Conservation (phyloP, 2,888 invertebrate species). For the Octodonta nipae region DNA sequence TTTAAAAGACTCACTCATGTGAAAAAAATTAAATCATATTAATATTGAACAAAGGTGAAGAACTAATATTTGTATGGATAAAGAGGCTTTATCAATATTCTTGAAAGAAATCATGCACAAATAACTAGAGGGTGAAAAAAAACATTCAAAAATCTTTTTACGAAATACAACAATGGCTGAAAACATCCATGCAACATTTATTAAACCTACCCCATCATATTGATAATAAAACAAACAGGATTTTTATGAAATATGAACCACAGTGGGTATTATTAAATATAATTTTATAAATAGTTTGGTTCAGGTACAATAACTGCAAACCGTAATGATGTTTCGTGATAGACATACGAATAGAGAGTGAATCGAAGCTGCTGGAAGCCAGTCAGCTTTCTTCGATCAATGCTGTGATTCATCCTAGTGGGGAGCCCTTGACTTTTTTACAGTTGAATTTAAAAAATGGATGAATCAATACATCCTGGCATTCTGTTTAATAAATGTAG, state of each 20-base stretch:
- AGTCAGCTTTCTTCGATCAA: neutral
- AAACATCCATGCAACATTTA: neutral
- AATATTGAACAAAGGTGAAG: too few species aligned
- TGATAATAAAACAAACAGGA: neutral
- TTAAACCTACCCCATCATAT: constrained; percentile 1
- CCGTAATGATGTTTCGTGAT: neutral
- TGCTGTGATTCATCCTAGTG: too few species aligned
- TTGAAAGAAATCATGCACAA: neutral
- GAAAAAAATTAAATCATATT: neutral
- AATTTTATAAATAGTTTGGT: neutral
- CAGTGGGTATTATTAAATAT: constrained; percentile 1
- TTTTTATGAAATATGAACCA: neutral
- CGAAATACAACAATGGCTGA: neutral
- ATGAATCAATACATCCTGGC: too few species aligned
- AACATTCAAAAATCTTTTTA: neutral
- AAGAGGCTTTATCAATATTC: neutral
- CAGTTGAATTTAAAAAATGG: too few species aligned
- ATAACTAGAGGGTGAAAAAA: neutral
- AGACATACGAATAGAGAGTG: neutral
- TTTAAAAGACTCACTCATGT: neutral
- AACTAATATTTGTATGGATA: constrained; percentile 1
- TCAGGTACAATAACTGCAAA: too few species aligned
- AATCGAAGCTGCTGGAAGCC: neutral
- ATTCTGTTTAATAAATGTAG: too few species aligned
- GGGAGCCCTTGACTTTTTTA: too few species aligned